Evolutionary conservation across 2,888 invertebrate genomes (phyloP).

Genomic region (Athrips mouffetella): DNA sequence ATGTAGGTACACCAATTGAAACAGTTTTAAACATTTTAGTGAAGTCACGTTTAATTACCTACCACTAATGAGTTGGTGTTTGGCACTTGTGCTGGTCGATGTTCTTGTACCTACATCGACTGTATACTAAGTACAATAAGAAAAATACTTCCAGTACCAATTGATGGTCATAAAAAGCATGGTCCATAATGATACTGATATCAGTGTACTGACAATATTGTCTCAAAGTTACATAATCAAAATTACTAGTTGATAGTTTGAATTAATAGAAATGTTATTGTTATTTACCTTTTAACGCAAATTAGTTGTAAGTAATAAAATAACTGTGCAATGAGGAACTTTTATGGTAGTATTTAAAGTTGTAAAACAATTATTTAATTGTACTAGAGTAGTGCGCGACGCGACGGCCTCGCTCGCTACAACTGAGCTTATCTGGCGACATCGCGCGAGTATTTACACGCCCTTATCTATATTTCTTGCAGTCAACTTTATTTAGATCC

Average conservation of each 20-base stretch:
- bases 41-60: too few relatives aligned
- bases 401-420: neutral
- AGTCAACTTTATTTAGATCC: neutral
- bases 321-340: constrained; percentile 1
- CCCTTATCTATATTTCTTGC: constrained; percentile 18
- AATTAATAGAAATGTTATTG: constrained; percentile 9
- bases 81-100: too few relatives aligned
- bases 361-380: neutral
- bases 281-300: constrained; percentile 5
- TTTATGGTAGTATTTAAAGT: neutral
- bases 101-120: constrained; percentile 2
- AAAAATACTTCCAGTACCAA: neutral
- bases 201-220: neutral
- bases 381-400: neutral
- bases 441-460: constrained; percentile 22
- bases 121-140: constrained; percentile 2
- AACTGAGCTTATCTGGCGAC: constrained; percentile 13
- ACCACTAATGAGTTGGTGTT: too few relatives aligned
- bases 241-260: constrained; percentile 1
- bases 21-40: too few relatives aligned
- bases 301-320: constrained; percentile 6
- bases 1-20: too few relatives aligned
- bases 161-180: neutral
- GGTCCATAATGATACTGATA: neutral
- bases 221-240: constrained; percentile 10